Evolutionary conservation across 2,888 invertebrate genomes (phyloP).

Genomic region (Brachyopa scutellaris): DNA sequence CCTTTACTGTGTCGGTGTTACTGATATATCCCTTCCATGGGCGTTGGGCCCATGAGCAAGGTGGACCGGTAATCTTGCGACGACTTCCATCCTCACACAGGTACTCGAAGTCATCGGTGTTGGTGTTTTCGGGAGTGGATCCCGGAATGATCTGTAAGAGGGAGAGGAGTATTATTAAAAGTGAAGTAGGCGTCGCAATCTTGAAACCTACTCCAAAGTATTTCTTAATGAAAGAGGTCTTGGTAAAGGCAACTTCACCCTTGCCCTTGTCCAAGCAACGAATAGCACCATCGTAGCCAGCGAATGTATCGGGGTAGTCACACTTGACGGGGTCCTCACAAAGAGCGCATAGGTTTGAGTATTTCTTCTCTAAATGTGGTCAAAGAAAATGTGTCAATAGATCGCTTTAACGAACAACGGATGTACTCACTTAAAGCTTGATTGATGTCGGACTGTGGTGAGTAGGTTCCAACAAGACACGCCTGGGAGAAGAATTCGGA

Average conservation of each 20-base stretch:
- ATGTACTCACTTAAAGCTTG: slow-evolving; percentile 85
- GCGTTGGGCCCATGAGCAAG: slow-evolving; percentile 92
- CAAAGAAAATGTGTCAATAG: neutral
- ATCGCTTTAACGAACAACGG: neutral
- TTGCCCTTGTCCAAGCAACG: slow-evolving; percentile 90
- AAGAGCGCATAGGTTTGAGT: slow-evolving; percentile 89
- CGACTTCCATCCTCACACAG: slow-evolving; percentile 91
- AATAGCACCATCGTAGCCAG: slow-evolving; percentile 93
- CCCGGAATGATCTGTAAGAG: slow-evolving; percentile 85
- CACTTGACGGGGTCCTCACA: slow-evolving; percentile 90
- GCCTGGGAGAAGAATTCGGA: slow-evolving; percentile 91
- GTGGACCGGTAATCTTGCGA: slow-evolving; percentile 85
- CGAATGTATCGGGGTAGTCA: slow-evolving; percentile 91
- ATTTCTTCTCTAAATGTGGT: slow-evolving; percentile 85
- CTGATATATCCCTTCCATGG: slow-evolving; percentile 92
- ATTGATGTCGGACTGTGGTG: slow-evolving; percentile 88
- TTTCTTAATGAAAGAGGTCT: slow-evolving; percentile 89
- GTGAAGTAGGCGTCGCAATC: neutral
- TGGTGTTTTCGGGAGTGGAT: slow-evolving; percentile 84
- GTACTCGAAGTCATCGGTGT: slow-evolving; percentile 87
- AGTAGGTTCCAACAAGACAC: slow-evolving; percentile 93
- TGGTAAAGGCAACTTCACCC: slow-evolving; percentile 94
- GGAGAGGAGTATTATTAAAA: neutral
- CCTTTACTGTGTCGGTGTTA: slow-evolving; percentile 83
- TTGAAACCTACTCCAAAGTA: slow-evolving; percentile 86